Conservation (phyloP, 2,113 vertebrate genomes). For the Aramus guarauna region DNA sequence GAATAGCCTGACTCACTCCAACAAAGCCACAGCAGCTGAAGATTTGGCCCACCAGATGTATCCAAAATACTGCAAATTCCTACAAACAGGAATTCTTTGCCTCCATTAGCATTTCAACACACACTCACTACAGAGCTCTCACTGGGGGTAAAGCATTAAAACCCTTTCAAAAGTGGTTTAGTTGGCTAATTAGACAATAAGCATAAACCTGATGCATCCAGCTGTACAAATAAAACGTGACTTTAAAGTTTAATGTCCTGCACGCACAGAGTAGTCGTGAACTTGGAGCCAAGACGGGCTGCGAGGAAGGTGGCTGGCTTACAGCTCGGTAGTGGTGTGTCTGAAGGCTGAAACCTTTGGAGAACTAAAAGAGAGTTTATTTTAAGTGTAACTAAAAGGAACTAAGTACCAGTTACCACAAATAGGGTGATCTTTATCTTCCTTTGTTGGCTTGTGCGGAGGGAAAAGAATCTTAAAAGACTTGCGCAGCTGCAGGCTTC, state of each 20-base stretch:
- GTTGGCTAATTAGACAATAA: constrained; percentile 60
- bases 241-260: constrained; percentile 48
- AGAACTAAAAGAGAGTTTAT: constrained; percentile 62
- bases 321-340: constrained; percentile 12
- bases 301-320: constrained; percentile 22
- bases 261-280: constrained; percentile 6
- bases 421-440: constrained; percentile 75
- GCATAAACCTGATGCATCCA: constrained; percentile 49
- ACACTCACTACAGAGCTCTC: constrained; percentile 40
- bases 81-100: constrained; percentile 33
- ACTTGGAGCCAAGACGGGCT: constrained; percentile 19
- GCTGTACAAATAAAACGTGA: constrained; percentile 71
- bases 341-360: constrained; percentile 57
- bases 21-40: background rate
- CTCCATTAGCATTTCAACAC: constrained; percentile 59
- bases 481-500: constrained; percentile 59
- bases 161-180: constrained; percentile 41
- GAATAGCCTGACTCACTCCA: background rate
- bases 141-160: constrained; percentile 52
- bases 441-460: constrained; percentile 52
- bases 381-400: constrained; percentile 71
- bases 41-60: background rate
- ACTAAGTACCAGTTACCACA: constrained; percentile 71
- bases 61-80: constrained; percentile 44
- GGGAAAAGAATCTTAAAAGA: constrained; percentile 70